These are phyloP conservation scores for Chymomyza procnemis DNA, from an alignment of 2,888 invertebrate species.

Conservation along the genomic window DNA sequence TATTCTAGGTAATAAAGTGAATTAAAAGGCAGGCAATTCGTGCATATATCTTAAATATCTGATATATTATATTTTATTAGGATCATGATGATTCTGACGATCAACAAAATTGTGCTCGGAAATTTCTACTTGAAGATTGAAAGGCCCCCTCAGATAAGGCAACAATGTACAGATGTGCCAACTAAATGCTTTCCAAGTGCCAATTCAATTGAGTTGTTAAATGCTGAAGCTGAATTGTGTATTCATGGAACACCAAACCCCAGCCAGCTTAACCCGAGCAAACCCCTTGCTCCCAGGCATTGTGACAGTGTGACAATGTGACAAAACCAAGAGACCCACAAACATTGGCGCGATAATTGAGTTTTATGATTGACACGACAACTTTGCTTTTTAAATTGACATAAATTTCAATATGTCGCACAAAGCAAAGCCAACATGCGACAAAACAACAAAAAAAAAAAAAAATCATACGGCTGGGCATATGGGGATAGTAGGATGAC, in stretches of 20 bases:
- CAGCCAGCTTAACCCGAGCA: not conserved
- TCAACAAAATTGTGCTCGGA: conserved; percentile 62
- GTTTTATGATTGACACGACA: conserved; percentile 74
- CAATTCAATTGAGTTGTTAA: conserved; percentile 68
- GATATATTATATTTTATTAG: conserved; percentile 71
- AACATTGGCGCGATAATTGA: conserved; percentile 59
- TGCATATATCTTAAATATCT: conserved; percentile 68
- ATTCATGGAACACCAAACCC: not conserved
- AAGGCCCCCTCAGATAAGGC: not conserved
- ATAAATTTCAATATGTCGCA: conserved; percentile 76
- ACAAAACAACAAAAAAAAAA: conserved; percentile 38
- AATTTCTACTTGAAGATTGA: not conserved
- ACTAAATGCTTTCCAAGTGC: conserved; percentile 63
- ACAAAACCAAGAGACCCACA: not conserved
- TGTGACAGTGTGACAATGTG: no score
- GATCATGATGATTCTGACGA: conserved; percentile 68
- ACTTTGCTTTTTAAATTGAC: conserved; percentile 74
- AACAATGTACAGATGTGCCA: conserved; percentile 49
- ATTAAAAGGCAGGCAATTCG: conserved; percentile 66
- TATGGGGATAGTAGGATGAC: not conserved
- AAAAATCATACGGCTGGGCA: not conserved
- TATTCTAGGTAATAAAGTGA: conserved; percentile 32
- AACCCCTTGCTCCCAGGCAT: not conserved
- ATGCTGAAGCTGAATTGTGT: conserved; percentile 12
- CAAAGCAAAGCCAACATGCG: conserved; percentile 21